These are phyloP conservation scores for Bombus ignitus DNA, from an alignment of 1,140 invertebrate genomes.

Conservation along the genomic window DNA sequence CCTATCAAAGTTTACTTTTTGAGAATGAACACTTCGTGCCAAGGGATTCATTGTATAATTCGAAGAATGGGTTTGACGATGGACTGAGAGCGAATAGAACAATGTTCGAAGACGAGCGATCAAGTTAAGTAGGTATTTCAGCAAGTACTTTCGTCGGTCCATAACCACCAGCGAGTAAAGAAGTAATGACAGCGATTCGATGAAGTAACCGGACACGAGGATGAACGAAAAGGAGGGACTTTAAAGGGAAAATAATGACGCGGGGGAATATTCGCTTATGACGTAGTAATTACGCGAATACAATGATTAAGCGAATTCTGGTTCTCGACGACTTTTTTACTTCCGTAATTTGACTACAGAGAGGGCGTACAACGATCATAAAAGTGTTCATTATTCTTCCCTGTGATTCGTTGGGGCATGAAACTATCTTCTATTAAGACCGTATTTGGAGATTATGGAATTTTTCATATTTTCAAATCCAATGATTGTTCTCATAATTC, in stretches of 20 bases:
- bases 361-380: not conserved
- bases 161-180: constrained; percentile 10
- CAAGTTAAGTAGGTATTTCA: constrained; percentile 30
- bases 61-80: constrained; percentile 7
- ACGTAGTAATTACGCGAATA: constrained; percentile 21
- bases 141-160: constrained; percentile 3
- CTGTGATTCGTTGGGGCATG: not conserved
- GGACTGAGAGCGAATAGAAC: not conserved
- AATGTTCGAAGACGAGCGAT: constrained; percentile 10
- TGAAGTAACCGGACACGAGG: not conserved
- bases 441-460: not conserved
- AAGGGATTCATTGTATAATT: not conserved
- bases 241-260: constrained; percentile 16
- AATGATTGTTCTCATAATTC: not conserved
- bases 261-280: constrained; percentile 19
- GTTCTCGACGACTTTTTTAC: not conserved
- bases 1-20: not conserved
- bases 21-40: not conserved
- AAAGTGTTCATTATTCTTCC: constrained; percentile 11
- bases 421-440: not conserved
- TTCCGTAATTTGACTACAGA: not conserved
- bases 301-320: constrained; percentile 8
- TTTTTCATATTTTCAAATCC: not conserved
- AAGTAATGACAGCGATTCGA: not conserved
- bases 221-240: not conserved